Evolutionary conservation across 2,888 invertebrate genomes (phyloP).

Genomic region (Drosophila peninsularis): DNA sequence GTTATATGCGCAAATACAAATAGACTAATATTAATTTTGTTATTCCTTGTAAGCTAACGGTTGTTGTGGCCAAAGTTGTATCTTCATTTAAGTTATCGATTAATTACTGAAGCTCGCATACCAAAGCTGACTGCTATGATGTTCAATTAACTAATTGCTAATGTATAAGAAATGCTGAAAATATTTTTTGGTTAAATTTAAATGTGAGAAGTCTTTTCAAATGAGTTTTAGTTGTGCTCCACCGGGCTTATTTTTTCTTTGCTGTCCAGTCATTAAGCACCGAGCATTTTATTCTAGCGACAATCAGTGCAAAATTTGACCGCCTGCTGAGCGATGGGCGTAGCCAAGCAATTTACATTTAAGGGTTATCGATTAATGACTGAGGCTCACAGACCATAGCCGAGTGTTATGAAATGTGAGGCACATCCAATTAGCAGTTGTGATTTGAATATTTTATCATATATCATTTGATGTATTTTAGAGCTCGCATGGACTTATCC

Average conservation of each 20-base stretch:
- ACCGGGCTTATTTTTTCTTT: background rate
- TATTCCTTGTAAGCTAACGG: background rate
- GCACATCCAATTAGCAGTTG: background rate
- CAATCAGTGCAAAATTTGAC: background rate
- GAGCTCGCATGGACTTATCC: background rate
- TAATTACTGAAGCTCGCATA: background rate
- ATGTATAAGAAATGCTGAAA: too few relatives aligned
- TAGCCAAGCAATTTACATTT: background rate
- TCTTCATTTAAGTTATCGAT: constrained; percentile 9
- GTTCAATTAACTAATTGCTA: constrained; percentile 2
- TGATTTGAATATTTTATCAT: background rate
- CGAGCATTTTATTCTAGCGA: background rate
- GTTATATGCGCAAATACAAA: constrained; percentile 50
- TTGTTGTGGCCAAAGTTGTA: background rate
- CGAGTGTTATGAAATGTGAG: background rate
- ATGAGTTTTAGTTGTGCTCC: background rate
- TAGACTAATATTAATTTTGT: background rate
- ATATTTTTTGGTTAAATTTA: background rate
- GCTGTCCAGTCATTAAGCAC: background rate
- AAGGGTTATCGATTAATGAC: background rate
- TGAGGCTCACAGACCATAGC: background rate
- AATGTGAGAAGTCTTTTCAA: too few relatives aligned
- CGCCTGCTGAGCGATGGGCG: background rate
- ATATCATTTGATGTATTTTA: background rate
- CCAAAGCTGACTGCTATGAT: constrained; percentile 20